phyloP scores from a whole-genome alignment of 2,113 vertebrate genomes.

The Emydocephalus ijimae region DNA sequence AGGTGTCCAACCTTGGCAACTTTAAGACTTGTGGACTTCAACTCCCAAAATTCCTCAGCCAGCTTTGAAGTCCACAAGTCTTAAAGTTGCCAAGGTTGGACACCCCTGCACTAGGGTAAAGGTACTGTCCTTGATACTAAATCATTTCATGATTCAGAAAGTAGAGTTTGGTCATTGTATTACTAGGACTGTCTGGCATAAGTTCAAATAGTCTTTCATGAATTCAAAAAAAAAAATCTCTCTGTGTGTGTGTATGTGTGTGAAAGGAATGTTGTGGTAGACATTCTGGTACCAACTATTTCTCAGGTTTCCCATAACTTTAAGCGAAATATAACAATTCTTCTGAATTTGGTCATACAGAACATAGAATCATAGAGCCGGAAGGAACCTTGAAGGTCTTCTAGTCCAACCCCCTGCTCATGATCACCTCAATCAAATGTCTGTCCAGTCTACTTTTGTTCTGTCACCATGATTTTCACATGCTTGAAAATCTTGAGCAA shows the following conservation, averaged over 20 bases:
- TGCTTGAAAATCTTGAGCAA: background rate
- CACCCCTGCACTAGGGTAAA: background rate
- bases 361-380: background rate
- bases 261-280: background rate
- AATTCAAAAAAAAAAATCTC: background rate
- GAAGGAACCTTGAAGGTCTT: background rate
- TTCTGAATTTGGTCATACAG: background rate
- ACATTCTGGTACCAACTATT: background rate
- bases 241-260: background rate
- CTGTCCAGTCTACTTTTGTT: too few species aligned
- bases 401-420: background rate
- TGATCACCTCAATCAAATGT: background rate
- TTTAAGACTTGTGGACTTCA: too few species aligned
- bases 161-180: background rate
- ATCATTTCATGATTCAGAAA: background rate
- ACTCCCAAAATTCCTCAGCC: too few species aligned
- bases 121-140: background rate
- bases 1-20: too few species aligned
- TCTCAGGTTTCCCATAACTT: background rate
- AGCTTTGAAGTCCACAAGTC: too few species aligned
- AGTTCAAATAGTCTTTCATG: background rate
- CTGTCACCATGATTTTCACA: background rate
- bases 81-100: too few species aligned
- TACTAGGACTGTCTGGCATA: background rate
- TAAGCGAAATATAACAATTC: background rate